Conservation (phyloP, 2,888 invertebrate species). For the Drosophila crucigera region DNA sequence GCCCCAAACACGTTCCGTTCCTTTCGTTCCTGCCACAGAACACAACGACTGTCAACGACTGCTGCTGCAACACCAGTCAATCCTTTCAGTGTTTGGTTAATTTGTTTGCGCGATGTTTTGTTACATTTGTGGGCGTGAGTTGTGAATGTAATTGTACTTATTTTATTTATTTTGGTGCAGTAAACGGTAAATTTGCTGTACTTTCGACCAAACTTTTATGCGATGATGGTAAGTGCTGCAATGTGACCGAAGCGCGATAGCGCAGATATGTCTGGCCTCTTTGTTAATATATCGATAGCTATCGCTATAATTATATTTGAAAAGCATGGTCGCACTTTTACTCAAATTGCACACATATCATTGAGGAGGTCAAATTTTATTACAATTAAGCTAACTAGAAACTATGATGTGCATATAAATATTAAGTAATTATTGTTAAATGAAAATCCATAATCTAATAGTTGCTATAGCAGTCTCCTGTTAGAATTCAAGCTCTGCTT, state of each 20-base stretch:
- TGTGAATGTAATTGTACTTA: slow-evolving; percentile 21
- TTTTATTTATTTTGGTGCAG: slow-evolving; percentile 25
- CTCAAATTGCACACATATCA: not conserved
- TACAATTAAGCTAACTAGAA: not conserved
- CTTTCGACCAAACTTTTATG: slow-evolving; percentile 43
- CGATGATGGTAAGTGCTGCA: slow-evolving; percentile 39
- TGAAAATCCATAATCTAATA: not conserved
- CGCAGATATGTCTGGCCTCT: slow-evolving; percentile 1
- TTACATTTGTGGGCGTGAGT: slow-evolving; percentile 16
- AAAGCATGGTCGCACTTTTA: not conserved
- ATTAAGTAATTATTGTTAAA: not conserved
- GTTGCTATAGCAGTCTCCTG: accelerated
- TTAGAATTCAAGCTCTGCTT: accelerated
- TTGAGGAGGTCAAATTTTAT: not conserved
- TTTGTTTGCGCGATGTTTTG: slow-evolving; percentile 12
- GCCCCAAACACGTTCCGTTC: slow-evolving; percentile 74
- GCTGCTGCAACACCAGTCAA: not conserved
- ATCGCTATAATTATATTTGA: not conserved
- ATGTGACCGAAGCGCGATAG: slow-evolving; percentile 19
- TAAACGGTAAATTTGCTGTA: slow-evolving; percentile 49
- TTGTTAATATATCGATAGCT: slow-evolving; percentile 17
- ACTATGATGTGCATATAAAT: not conserved
- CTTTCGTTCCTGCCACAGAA: slow-evolving; percentile 50
- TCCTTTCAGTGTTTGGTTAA: not conserved
- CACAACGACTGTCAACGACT: slow-evolving; percentile 2